Conservation (phyloP, 2,113 vertebrate species). For the Equus quagga region DNA sequence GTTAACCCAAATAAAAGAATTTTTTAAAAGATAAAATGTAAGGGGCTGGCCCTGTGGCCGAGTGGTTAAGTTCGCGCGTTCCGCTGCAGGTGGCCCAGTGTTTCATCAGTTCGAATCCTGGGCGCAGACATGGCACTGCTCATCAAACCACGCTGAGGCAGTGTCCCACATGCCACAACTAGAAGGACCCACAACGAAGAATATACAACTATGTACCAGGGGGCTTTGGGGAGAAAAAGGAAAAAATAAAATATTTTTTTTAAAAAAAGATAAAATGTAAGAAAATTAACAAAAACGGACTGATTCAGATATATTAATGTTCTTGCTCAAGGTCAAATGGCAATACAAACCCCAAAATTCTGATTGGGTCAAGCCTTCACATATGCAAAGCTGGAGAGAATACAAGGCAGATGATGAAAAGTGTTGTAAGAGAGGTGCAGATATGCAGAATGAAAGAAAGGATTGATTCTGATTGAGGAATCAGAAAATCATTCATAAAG, state of each 20-base stretch:
- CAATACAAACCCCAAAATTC: neutral
- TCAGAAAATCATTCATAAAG: neutral
- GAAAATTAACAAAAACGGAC: too few species aligned
- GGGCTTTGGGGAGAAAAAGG: too few species aligned
- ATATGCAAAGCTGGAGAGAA: neutral
- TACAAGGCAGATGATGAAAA: neutral
- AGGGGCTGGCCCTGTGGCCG: too few species aligned
- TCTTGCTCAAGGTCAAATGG: neutral
- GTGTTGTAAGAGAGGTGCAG: neutral
- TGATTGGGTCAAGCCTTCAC: neutral
- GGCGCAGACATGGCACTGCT: too few species aligned
- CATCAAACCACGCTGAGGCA: too few species aligned
- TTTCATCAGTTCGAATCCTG: too few species aligned
- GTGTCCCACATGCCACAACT: too few species aligned
- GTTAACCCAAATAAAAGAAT: neutral
- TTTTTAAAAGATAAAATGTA: neutral
- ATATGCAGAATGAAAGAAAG: neutral
- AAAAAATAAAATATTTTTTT: too few species aligned
- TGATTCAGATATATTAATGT: neutral
- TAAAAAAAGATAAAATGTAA: neutral
- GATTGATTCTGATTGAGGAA: neutral
- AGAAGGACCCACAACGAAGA: too few species aligned
- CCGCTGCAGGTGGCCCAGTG: too few species aligned
- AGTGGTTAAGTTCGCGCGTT: too few species aligned
- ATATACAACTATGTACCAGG: too few species aligned